Percentiles rank a stretch among this genome's conserved stretches.
phyloP scores from a whole-genome alignment of 2,888 invertebrate genomes.

The Melieria picta region DNA sequence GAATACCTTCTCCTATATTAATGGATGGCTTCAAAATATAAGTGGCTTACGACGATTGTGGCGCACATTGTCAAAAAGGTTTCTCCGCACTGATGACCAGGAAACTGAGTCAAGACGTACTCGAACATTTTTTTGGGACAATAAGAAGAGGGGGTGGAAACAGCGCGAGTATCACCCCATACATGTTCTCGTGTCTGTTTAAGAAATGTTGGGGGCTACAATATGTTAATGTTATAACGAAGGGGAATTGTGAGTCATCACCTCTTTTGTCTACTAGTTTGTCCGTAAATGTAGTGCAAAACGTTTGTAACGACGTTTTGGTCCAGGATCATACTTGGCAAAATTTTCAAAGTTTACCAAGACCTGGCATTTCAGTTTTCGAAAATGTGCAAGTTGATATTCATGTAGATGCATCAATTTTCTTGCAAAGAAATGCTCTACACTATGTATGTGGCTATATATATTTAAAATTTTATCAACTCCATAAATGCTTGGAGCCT shows the following conservation, averaged over 20 bases:
- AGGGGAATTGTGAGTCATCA: constrained; percentile 22
- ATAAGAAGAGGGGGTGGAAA: constrained; percentile 13
- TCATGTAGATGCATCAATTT: background rate
- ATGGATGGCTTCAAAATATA: background rate
- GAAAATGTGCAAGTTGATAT: background rate
- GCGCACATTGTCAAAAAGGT: constrained; percentile 1
- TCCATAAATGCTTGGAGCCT: constrained; percentile 21
- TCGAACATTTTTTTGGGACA: too few relatives aligned
- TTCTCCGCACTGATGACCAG: too few relatives aligned
- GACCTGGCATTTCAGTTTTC: constrained; percentile 11
- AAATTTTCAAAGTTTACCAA: constrained; percentile 5
- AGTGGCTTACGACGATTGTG: constrained; percentile 5
- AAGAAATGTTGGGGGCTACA: constrained; percentile 22
- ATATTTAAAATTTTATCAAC: constrained; percentile 20
- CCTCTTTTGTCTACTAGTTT: background rate
- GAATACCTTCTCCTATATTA: background rate
- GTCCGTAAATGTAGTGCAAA: too few relatives aligned
- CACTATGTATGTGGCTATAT: constrained; percentile 30
- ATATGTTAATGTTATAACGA: constrained; percentile 19
- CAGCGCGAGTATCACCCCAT: constrained; percentile 7
- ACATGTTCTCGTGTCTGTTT: constrained; percentile 24
- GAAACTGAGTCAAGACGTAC: too few relatives aligned
- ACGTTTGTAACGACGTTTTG: too few relatives aligned
- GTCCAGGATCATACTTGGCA: constrained; percentile 11
- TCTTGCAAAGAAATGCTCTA: constrained; percentile 15